Conservation (phyloP, 35 echinoderm and acorn worm genomes). For the Anneissia japonica region DNA sequence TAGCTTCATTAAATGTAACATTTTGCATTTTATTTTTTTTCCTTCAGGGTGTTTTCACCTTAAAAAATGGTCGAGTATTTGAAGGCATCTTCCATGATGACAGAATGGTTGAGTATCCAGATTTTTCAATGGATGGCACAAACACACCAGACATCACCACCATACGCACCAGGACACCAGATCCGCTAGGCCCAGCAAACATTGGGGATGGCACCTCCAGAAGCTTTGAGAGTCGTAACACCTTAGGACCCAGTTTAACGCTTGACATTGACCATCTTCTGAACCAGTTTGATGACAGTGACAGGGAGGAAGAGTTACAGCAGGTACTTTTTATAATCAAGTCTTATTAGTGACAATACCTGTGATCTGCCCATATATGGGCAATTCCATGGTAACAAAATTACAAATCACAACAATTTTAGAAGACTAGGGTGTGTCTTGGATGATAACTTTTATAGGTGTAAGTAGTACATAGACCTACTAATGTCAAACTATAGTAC, state of each 20-base stretch:
- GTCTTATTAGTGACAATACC: too few species aligned
- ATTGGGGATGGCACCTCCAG: slow-evolving; percentile 37
- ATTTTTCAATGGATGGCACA: slow-evolving; percentile 84
- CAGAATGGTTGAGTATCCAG: slow-evolving; percentile 88
- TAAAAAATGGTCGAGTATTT: slow-evolving; percentile 96
- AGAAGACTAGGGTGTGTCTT: too few species aligned
- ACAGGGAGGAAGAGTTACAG: slow-evolving; percentile 81
- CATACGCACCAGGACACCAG: slow-evolving; percentile 89
- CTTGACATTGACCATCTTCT: slow-evolving; percentile 85
- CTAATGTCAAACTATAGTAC: too few species aligned
- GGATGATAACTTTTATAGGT: too few species aligned
- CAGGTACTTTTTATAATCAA: slow-evolving; percentile 35
- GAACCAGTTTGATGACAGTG: slow-evolving; percentile 54
- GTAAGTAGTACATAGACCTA: too few species aligned
- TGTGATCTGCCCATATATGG: too few species aligned
- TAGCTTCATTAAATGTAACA: too few species aligned
- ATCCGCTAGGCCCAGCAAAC: slow-evolving; percentile 71
- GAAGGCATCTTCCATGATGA: slow-evolving; percentile 95
- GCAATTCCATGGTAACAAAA: too few species aligned
- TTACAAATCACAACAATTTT: too few species aligned
- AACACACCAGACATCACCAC: slow-evolving; percentile 81
- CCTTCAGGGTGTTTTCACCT: slow-evolving; percentile 85
- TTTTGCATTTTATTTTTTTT: slow-evolving; percentile 19
- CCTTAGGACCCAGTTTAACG: slow-evolving; percentile 79
- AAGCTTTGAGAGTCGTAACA: slow-evolving; percentile 75